Evolutionary conservation across 2,113 vertebrate genomes (phyloP).

Genomic region (Nannobrachium achirus): DNA sequence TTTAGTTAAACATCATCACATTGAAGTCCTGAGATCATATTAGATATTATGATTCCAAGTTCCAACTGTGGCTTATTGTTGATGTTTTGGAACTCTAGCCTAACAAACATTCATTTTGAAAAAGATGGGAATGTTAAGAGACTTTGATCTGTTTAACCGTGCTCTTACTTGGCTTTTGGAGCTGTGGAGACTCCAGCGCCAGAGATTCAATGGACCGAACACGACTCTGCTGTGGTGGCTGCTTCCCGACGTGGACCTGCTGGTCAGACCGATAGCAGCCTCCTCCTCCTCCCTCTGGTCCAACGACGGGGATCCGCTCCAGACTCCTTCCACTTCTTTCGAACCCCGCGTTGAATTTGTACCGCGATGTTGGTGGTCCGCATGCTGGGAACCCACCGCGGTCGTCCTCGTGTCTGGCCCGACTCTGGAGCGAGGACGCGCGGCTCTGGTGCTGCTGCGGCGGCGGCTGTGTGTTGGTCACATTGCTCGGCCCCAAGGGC

Average conservation of each 20-base stretch:
- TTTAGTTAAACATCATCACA: too few relatives aligned
- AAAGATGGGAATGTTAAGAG: too few relatives aligned
- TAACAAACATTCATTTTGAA: too few relatives aligned
- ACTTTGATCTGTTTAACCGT: too few relatives aligned
- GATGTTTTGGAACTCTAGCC: too few relatives aligned
- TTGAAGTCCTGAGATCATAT: too few relatives aligned
- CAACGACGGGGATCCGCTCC: slow-evolving; percentile 56
- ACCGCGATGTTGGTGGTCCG: slow-evolving; percentile 36
- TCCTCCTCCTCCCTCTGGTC: slow-evolving; percentile 42
- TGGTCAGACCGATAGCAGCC: slow-evolving; percentile 59
- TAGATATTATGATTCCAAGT: too few relatives aligned
- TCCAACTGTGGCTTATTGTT: too few relatives aligned
- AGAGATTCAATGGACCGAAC: slow-evolving; percentile 76
- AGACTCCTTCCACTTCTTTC: slow-evolving; percentile 71
- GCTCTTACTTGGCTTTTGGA: slow-evolving; percentile 66
- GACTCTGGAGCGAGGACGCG: slow-evolving; percentile 57
- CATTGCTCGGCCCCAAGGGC: slow-evolving; percentile 79
- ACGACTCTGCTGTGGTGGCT: slow-evolving; percentile 58
- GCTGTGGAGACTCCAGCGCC: slow-evolving; percentile 70
- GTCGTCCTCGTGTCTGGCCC: slow-evolving; percentile 58
- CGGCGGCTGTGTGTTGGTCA: slow-evolving; percentile 71
- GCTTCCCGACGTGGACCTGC: slow-evolving; percentile 43
- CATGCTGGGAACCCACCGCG: slow-evolving; percentile 40
- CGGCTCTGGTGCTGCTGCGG: too few relatives aligned
- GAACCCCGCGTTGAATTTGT: slow-evolving; percentile 42